These are phyloP conservation scores for Peromyscus maniculatus DNA, from an alignment of 2,113 vertebrate species.

Conservation along the genomic window DNA sequence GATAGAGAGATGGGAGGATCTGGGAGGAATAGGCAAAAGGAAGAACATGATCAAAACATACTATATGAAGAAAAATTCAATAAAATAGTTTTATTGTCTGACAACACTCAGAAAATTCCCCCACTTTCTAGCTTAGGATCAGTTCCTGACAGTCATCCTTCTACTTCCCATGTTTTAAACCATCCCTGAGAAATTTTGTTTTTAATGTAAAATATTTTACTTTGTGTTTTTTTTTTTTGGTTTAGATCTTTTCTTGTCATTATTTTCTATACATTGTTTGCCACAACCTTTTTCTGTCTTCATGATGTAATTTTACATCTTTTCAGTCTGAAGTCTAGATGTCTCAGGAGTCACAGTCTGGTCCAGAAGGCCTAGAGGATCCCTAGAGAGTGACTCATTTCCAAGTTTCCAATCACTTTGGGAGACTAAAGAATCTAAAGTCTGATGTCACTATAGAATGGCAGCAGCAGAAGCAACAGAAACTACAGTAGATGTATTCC, in stretches of 20 bases:
- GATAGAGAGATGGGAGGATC: too few species aligned
- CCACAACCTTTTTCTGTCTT: not conserved
- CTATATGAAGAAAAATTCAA: too few species aligned
- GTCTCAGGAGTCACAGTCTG: too few species aligned
- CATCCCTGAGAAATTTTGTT: not conserved
- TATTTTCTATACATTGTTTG: not conserved
- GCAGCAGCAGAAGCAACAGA: not conserved
- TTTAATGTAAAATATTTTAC: not conserved
- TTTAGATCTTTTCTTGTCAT: not conserved
- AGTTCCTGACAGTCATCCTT: not conserved
- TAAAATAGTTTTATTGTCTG: too few species aligned
- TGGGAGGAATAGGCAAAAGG: too few species aligned
- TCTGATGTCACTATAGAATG: not conserved
- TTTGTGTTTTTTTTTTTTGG: not conserved
- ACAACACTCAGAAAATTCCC: not conserved
- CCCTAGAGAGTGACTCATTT: not conserved
- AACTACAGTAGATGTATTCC: not conserved
- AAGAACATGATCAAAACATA: too few species aligned
- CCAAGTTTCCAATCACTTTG: not conserved
- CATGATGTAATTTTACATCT: not conserved
- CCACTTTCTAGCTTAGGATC: not conserved
- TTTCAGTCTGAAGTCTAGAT: not conserved
- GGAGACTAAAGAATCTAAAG: not conserved
- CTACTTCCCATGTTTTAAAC: not conserved
- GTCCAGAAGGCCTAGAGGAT: not conserved